These are phyloP conservation scores for Simalia tracyae DNA, from an alignment of 2,797 vertebrate genomes.

Conservation along the genomic window DNA sequence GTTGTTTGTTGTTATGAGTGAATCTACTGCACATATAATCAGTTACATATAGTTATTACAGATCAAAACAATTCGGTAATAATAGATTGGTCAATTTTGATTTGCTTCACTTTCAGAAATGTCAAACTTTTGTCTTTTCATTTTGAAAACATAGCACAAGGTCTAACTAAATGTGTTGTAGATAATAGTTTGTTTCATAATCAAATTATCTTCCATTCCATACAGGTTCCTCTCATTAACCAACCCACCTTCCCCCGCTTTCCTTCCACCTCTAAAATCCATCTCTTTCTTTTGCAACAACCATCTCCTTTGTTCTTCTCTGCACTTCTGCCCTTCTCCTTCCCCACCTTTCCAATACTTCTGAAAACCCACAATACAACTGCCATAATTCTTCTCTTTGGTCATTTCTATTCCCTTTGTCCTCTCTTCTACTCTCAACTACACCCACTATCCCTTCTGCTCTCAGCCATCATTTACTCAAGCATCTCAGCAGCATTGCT, in stretches of 20 bases:
- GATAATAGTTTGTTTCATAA: not conserved
- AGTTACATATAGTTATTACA: not conserved
- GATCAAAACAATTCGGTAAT: not conserved
- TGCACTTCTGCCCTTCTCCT: not conserved
- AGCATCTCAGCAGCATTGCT: not conserved
- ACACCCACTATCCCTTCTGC: not conserved
- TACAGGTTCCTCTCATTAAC: not conserved
- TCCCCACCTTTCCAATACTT: not conserved
- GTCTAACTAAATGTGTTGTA: not conserved
- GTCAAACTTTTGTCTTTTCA: not conserved
- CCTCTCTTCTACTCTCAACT: not conserved
- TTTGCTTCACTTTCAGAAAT: not conserved
- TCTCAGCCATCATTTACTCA: not conserved
- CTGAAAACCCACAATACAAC: not conserved
- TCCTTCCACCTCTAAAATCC: not conserved
- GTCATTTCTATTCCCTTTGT: not conserved
- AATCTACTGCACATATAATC: not conserved
- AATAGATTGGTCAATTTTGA: not conserved
- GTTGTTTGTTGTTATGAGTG: not conserved
- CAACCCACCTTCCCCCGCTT: not conserved
- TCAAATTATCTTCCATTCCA: not conserved
- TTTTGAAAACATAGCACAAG: not conserved
- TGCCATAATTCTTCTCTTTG: not conserved
- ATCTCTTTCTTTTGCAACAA: not conserved
- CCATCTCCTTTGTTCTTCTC: not conserved